Percentiles rank a stretch among this genome's conserved stretches.
phyloP scores from a whole-genome alignment of 2,888 invertebrate genomes.

The Kryphioiulus occultus region DNA sequence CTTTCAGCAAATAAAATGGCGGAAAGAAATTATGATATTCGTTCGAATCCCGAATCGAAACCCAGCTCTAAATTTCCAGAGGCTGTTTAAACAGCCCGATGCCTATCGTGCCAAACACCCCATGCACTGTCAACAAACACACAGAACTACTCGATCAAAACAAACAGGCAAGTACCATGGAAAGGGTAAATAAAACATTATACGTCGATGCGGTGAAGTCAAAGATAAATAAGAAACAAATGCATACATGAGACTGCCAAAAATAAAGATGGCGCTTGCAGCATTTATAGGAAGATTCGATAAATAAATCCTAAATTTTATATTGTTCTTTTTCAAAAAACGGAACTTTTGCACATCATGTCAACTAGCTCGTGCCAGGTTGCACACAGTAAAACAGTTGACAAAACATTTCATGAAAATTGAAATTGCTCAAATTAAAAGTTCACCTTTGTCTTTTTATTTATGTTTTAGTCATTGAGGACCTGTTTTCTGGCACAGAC shows the following conservation, averaged over 20 bases:
- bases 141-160: not conserved
- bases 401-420: too few species aligned
- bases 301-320: not conserved
- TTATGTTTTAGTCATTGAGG: too few species aligned
- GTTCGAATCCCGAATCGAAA: not conserved
- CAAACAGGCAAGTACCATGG: not conserved
- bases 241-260: not conserved
- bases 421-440: too few species aligned
- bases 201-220: not conserved
- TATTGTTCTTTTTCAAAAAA: too few species aligned
- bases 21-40: not conserved
- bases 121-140: slow-evolving; percentile 24
- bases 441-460: too few species aligned
- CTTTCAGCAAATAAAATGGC: not conserved
- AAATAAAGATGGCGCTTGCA: not conserved
- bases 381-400: too few species aligned
- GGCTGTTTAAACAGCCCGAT: not conserved
- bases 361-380: too few species aligned
- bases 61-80: not conserved
- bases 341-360: too few species aligned
- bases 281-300: not conserved
- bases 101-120: slow-evolving; percentile 18
- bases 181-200: slow-evolving; percentile 30
- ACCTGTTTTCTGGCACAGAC: too few species aligned
- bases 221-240: not conserved